Conservation (phyloP, 1,140 invertebrate species). For the Micrasema minimum region DNA sequence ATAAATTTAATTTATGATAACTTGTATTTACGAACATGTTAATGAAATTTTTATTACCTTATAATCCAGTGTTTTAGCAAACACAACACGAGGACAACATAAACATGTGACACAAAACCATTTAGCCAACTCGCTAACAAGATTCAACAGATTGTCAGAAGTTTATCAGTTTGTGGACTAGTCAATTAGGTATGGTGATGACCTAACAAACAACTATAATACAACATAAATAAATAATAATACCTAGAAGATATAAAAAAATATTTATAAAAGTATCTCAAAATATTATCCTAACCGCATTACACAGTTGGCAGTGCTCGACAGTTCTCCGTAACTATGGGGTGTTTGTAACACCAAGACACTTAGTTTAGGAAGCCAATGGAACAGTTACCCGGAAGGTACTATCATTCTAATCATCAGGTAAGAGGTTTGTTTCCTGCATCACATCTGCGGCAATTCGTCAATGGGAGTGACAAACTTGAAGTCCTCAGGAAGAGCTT, state of each 20-base stretch:
- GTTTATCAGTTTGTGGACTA: too few relatives aligned
- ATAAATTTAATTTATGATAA: too few relatives aligned
- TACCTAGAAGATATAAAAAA: conserved; percentile 27
- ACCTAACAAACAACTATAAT: neutral
- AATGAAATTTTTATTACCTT: too few relatives aligned
- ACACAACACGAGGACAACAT: too few relatives aligned
- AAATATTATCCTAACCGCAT: conserved; percentile 16
- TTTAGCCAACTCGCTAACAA: too few relatives aligned
- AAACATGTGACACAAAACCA: too few relatives aligned
- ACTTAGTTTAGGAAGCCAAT: conserved; percentile 9
- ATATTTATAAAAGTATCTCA: conserved; percentile 26
- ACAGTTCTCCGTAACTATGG: neutral
- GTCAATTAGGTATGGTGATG: too few relatives aligned
- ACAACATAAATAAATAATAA: conserved; percentile 28
- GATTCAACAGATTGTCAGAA: too few relatives aligned
- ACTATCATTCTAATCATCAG: conserved; percentile 9
- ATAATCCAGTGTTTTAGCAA: too few relatives aligned
- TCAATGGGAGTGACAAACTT: conserved; percentile 96
- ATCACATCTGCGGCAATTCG: conserved; percentile 88
- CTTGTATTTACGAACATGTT: too few relatives aligned
- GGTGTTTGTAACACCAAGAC: conserved; percentile 17
- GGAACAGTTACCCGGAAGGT: conserved; percentile 2
- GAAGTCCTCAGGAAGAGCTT: conserved; percentile 95
- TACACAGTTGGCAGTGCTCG: conserved; percentile 8
- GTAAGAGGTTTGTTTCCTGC: neutral